Conservation (phyloP, 2,113 vertebrate genomes). For the Lasiurus borealis region DNA sequence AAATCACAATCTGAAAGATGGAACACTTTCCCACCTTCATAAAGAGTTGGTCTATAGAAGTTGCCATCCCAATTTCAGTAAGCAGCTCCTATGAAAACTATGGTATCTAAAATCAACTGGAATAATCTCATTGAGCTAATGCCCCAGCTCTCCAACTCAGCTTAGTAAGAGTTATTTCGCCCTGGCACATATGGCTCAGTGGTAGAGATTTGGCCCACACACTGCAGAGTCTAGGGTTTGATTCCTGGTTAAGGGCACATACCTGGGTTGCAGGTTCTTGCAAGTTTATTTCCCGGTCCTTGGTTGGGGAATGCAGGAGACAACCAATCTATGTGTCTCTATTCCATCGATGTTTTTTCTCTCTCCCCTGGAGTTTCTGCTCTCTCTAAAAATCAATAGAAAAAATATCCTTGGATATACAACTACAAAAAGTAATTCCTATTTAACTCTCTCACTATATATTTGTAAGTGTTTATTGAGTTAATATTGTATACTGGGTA, state of each 20-base stretch:
- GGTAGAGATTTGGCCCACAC: too few species aligned
- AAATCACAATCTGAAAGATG: background rate
- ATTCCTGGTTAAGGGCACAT: too few species aligned
- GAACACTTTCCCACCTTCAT: background rate
- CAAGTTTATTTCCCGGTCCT: too few species aligned
- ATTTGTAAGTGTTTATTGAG: constrained; percentile 12
- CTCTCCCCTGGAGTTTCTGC: too few species aligned
- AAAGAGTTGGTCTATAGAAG: background rate
- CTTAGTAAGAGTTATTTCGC: background rate
- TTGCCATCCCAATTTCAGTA: background rate
- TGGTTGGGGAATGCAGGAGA: too few species aligned
- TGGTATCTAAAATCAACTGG: background rate
- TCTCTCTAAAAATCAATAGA: too few species aligned
- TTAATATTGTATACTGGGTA: background rate
- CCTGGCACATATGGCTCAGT: too few species aligned
- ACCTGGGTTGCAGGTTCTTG: too few species aligned
- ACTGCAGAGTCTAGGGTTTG: too few species aligned
- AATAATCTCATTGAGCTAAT: background rate
- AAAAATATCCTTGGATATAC: too few species aligned
- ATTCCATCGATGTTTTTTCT: too few species aligned
- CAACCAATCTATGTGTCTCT: too few species aligned
- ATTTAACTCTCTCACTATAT: background rate
- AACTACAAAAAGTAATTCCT: background rate
- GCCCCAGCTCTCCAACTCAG: background rate
- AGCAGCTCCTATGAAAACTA: background rate